Conservation (phyloP, 2,113 vertebrate genomes). For the Ranitomeya imitator region DNA sequence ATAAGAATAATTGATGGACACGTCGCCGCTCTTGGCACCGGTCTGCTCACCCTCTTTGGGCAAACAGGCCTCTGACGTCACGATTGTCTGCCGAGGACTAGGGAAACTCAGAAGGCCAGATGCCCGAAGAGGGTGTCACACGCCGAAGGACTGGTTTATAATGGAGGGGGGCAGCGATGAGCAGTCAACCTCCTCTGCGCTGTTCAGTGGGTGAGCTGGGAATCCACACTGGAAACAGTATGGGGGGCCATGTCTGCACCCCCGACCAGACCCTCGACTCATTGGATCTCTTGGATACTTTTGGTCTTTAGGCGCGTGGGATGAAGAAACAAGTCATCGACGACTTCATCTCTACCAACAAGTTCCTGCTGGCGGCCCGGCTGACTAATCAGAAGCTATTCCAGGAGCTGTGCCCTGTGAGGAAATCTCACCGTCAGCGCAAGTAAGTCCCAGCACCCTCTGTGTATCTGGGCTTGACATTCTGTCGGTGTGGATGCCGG, state of each 20-base stretch:
- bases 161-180: not conserved
- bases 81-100: too few species aligned
- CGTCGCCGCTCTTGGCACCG: too few species aligned
- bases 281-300: slow-evolving; percentile 11
- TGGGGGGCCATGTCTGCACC: not conserved
- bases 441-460: slow-evolving; percentile 77
- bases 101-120: too few species aligned
- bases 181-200: too few species aligned
- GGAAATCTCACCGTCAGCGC: slow-evolving; percentile 90
- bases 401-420: slow-evolving; percentile 91
- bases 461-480: not conserved
- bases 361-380: slow-evolving; percentile 86
- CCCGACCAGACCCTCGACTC: not conserved
- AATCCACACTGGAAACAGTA: too few species aligned
- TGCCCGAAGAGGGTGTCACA: too few species aligned
- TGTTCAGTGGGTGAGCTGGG: not conserved
- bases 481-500: not conserved
- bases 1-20: too few species aligned
- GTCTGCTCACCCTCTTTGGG: too few species aligned
- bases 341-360: slow-evolving; percentile 92
- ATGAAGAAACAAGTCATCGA: slow-evolving; percentile 94
- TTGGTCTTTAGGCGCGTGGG: slow-evolving; percentile 78
- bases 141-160: too few species aligned
- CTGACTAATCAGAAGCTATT: slow-evolving; percentile 92
- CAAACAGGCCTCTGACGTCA: too few species aligned